Evolutionary conservation across 30 jellyfish, hydroid and myxozoan species (phyloP).

Genomic region (Nemopilema nomurai): DNA sequence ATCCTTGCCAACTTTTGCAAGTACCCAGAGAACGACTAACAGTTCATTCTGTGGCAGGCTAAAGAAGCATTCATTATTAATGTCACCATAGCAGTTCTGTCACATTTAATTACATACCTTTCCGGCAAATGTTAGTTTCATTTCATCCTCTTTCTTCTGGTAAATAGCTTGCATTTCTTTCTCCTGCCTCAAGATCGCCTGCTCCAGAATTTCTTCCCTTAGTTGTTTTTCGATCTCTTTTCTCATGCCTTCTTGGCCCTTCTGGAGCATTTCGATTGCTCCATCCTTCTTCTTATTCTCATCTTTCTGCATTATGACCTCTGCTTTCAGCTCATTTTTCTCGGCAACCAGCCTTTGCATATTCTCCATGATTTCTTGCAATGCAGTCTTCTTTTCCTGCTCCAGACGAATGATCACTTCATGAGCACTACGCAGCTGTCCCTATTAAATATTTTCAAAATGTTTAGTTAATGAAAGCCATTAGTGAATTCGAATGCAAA

Average conservation of each 20-base stretch:
- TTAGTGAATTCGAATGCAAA: too few relatives aligned
- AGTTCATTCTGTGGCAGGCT: too few relatives aligned
- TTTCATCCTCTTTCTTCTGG: slow-evolving; percentile 83
- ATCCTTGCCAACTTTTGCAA: too few relatives aligned
- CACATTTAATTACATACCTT: slow-evolving; percentile 53
- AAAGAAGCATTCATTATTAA: background rate
- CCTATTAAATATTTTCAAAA: background rate
- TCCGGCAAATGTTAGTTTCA: slow-evolving; percentile 82
- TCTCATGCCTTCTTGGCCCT: slow-evolving; percentile 74
- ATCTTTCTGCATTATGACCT: slow-evolving; percentile 52
- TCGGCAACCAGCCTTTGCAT: slow-evolving; percentile 80
- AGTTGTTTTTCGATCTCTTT: slow-evolving; percentile 65
- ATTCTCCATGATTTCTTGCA: slow-evolving; percentile 78
- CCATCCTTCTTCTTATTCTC: slow-evolving; percentile 32
- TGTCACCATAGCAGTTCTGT: background rate
- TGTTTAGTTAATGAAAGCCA: too few relatives aligned
- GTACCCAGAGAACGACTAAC: too few relatives aligned
- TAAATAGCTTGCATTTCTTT: slow-evolving; percentile 76
- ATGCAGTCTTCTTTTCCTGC: slow-evolving; percentile 82
- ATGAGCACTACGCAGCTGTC: slow-evolving; percentile 71
- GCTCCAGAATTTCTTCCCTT: slow-evolving; percentile 66
- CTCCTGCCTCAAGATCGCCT: slow-evolving; percentile 83
- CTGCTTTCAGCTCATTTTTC: slow-evolving; percentile 71
- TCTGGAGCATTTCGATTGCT: slow-evolving; percentile 52
- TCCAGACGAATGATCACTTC: slow-evolving; percentile 74